Evolutionary conservation across 2,113 vertebrate species (phyloP).

Genomic region (Phoxinus phoxinus): DNA sequence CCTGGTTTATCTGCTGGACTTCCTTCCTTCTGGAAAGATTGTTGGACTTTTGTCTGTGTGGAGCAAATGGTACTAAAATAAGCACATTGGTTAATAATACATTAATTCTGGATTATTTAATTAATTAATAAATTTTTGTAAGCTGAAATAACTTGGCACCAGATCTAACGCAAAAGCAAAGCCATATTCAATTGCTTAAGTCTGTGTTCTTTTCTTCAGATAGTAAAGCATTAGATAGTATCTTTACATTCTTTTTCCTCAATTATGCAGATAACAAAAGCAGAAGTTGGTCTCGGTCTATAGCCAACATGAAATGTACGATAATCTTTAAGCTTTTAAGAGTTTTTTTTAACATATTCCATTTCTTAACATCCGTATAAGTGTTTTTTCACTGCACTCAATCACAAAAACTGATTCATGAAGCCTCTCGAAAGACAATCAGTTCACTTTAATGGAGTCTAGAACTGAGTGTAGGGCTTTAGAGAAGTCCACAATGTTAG

Average conservation of each 20-base stretch:
- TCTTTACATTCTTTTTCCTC: slow-evolving; percentile 32
- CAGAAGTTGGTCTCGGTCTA: slow-evolving; percentile 14
- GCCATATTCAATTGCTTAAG: background rate
- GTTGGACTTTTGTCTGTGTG: background rate
- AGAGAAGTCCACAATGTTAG: background rate
- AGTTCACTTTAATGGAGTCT: background rate
- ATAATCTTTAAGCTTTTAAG: background rate
- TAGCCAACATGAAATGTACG: slow-evolving; percentile 7
- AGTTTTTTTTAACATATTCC: background rate
- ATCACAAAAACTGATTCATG: background rate
- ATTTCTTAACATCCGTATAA: background rate
- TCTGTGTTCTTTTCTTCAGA: background rate
- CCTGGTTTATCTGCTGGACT: slow-evolving; percentile 42
- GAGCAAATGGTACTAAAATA: background rate
- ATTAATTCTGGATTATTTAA: background rate
- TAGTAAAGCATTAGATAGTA: background rate
- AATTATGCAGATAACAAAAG: slow-evolving; percentile 41
- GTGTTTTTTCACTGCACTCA: background rate
- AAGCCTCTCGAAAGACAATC: background rate
- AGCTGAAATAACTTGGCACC: background rate
- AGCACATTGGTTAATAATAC: background rate
- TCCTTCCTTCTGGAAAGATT: slow-evolving; percentile 19
- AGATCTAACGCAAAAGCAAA: background rate
- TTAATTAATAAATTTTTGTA: background rate
- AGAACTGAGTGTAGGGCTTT: background rate